Conservation (phyloP, 2,888 invertebrate species). For the Chouioia cunea region DNA sequence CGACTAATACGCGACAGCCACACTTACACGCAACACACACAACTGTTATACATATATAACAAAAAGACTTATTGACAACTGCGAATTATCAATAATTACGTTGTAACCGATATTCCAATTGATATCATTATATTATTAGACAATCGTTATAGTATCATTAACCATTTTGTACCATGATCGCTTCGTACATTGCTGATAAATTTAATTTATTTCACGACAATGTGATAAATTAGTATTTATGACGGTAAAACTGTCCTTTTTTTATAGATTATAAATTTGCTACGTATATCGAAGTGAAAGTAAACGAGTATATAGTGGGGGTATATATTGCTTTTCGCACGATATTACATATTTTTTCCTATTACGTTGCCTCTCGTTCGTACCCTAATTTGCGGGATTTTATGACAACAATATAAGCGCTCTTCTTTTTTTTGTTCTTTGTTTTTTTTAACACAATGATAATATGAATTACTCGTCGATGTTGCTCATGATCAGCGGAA, state of each 20-base stretch:
- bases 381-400: conserved; percentile 12
- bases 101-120: conserved; percentile 35
- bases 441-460: background rate
- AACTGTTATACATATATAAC: background rate
- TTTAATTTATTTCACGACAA: conserved; percentile 53
- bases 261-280: conserved; percentile 35
- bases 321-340: conserved; percentile 14
- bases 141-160: conserved; percentile 27
- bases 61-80: conserved; percentile 42
- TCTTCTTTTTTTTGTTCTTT: no score
- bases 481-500: conserved; percentile 23
- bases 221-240: conserved; percentile 60
- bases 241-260: conserved; percentile 40
- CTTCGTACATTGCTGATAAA: conserved; percentile 44
- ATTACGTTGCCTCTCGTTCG: conserved; percentile 13
- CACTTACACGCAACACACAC: conserved; percentile 27
- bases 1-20: conserved; percentile 34
- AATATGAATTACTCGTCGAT: conserved; percentile 17
- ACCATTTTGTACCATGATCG: conserved; percentile 32
- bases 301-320: conserved; percentile 19
- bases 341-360: conserved; percentile 24
- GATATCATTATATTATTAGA: conserved; percentile 31
- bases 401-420: conserved; percentile 3
- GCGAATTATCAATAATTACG: conserved; percentile 39
- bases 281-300: conserved; percentile 28